phyloP scores from a whole-genome alignment of 1,140 invertebrate genomes.

The Bemisia tabaci region DNA sequence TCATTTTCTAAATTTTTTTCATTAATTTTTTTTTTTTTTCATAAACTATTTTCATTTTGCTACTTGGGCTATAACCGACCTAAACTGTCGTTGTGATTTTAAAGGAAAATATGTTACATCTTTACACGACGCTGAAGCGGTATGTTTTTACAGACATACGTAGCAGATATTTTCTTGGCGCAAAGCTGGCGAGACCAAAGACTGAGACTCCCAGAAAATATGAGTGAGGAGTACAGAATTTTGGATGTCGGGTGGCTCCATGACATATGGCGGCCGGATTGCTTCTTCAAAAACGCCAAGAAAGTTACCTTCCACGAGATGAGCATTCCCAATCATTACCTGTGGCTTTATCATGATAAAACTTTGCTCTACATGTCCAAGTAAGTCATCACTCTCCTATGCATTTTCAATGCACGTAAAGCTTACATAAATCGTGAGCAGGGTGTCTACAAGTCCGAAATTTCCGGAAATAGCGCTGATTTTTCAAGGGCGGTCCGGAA shows the following conservation, averaged over 20 bases:
- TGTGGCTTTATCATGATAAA: conserved; percentile 82
- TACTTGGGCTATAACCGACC: too few relatives aligned
- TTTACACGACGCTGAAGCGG: too few relatives aligned
- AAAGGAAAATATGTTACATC: too few relatives aligned
- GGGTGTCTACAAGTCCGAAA: too few relatives aligned
- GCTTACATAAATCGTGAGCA: too few relatives aligned
- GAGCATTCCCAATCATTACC: conserved; percentile 86
- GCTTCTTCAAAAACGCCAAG: conserved; percentile 87
- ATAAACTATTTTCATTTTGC: too few relatives aligned
- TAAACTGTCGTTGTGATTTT: too few relatives aligned
- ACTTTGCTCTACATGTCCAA: conserved; percentile 83
- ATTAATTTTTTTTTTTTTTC: too few relatives aligned
- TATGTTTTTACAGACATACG: conserved; percentile 69
- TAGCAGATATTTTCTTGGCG: conserved; percentile 80
- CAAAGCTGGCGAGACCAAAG: conserved; percentile 83
- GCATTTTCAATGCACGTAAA: too few relatives aligned
- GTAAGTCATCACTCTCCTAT: conserved; percentile 43
- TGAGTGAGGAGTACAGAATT: conserved; percentile 82
- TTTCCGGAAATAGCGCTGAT: too few relatives aligned
- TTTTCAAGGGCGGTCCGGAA: too few relatives aligned
- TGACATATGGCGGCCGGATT: conserved; percentile 81
- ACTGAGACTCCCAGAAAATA: conserved; percentile 71
- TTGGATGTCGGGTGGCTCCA: conserved; percentile 81
- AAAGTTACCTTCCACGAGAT: conserved; percentile 87
- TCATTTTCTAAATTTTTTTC: too few relatives aligned